phyloP scores from a whole-genome alignment of 2,797 vertebrate genomes.

The Pseudochirops corinnae region DNA sequence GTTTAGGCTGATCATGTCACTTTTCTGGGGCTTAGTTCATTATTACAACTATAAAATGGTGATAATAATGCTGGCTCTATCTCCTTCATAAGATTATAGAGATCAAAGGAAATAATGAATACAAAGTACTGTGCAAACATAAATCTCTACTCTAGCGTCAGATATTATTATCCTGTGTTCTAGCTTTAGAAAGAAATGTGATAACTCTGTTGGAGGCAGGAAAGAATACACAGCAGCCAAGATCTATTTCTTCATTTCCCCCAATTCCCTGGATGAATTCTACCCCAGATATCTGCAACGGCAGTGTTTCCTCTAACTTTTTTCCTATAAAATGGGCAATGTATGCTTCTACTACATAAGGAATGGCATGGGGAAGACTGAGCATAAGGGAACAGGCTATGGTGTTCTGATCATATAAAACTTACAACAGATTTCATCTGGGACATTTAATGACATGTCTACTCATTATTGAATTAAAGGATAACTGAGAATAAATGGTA shows the following conservation, averaged over 20 bases:
- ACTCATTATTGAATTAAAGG: not conserved
- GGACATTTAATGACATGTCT: not conserved
- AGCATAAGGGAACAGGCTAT: conserved; percentile 5
- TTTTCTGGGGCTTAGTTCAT: not conserved
- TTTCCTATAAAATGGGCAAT: not conserved
- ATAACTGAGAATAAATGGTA: not conserved
- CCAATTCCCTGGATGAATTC: not conserved
- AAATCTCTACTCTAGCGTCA: not conserved
- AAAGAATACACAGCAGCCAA: not conserved
- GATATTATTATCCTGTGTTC: not conserved
- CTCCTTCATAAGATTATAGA: not conserved
- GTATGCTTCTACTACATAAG: not conserved
- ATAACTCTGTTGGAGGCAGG: not conserved
- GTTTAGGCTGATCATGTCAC: not conserved
- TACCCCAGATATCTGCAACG: not conserved
- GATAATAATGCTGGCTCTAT: not conserved
- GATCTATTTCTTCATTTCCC: not conserved
- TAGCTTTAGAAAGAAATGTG: not conserved
- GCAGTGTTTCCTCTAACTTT: not conserved
- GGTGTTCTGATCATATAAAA: not conserved
- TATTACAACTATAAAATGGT: not conserved
- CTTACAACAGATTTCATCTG: not conserved
- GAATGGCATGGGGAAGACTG: not conserved
- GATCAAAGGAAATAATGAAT: not conserved
- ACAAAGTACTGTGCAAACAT: not conserved